phyloP scores from a whole-genome alignment of 2,797 vertebrate genomes.

The Halcyon leucocephala region DNA sequence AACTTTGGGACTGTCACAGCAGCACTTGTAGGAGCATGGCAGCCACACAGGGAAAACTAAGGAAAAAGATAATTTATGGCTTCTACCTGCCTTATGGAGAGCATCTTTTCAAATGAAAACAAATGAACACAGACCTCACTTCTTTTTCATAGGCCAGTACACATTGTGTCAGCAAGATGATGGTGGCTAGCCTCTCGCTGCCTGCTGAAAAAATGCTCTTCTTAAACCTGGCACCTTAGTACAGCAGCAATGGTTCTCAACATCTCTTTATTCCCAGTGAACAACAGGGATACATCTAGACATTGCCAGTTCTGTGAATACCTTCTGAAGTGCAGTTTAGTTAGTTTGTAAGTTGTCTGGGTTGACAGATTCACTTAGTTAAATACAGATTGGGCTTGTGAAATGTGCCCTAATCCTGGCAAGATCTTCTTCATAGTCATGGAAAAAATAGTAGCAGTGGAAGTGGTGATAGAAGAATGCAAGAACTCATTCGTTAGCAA shows the following conservation, averaged over 20 bases:
- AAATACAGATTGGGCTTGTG: not conserved
- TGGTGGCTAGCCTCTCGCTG: not conserved
- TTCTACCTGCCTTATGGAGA: not conserved
- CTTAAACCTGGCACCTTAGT: not conserved
- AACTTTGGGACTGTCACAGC: conserved; percentile 16
- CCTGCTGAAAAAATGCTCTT: not conserved
- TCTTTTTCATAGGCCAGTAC: not conserved
- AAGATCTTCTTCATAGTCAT: not conserved
- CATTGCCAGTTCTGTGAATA: not conserved
- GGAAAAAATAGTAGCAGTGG: not conserved
- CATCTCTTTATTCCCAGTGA: not conserved
- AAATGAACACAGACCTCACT: not conserved
- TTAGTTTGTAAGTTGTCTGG: not conserved
- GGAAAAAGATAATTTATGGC: not conserved
- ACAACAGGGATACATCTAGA: not conserved
- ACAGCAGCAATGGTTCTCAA: not conserved
- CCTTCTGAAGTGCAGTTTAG: not conserved
- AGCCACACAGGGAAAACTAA: not conserved
- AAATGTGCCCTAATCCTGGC: not conserved
- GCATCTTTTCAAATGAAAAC: not conserved
- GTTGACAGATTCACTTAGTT: not conserved
- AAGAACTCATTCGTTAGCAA: not conserved
- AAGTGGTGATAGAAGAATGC: not conserved
- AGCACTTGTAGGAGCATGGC: not conserved
- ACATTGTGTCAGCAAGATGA: not conserved